Evolutionary conservation across 2,888 invertebrate species (phyloP), one percentile per base, ranked within the genome.

Genomic region (Dryocosmus kuriphilus): DNA sequence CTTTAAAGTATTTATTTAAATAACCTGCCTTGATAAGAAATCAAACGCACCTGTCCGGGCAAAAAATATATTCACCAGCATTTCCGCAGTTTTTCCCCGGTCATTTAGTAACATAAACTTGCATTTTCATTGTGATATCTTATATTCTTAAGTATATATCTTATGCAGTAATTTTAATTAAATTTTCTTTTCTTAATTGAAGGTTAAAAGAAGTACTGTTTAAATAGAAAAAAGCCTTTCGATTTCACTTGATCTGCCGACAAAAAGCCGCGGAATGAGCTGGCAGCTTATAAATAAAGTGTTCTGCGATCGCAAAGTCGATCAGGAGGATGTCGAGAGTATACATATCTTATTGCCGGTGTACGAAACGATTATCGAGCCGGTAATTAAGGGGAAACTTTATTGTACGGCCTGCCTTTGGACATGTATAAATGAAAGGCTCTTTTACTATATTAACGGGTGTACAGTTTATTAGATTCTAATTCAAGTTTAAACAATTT

Each of bases 301-400:
- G 16, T 57, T 16, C 57, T 24, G 57, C 24, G 57, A 57, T 57
- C 24, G 57, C 22, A 6, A 71, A 71, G 27, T 65, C 22, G 27
- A 46, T 46, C 46, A 46, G 67, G 30, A 71, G 46, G 67, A 41
- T 27, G 67, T 24, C 41, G 67, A 46, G 46, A 71, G 67, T 35
- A n/a, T n/a, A 38, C 38, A 65, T 38, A 38, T 65, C 65, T 65
- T 32, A 65, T 65, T 65, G 32, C 22, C 35, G 65, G 65, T 38
- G 65, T 71, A 46, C 11, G 46, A 71, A 67, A 41, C 24, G 67
- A 71, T 71, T 46, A 71, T 46, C 46, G 27, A 71, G 67, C n/a
- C 8, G 46, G 46, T 27, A 71, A 71, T 71, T 71, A 46, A 35
- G 46, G 24, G 46, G 16, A 46, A 46, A 71, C 67, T 71, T 71